Evolutionary conservation across 2,113 vertebrate genomes (phyloP), one percentile per base, ranked within the genome.

Genomic region (Cranoglanis bouderius): DNA sequence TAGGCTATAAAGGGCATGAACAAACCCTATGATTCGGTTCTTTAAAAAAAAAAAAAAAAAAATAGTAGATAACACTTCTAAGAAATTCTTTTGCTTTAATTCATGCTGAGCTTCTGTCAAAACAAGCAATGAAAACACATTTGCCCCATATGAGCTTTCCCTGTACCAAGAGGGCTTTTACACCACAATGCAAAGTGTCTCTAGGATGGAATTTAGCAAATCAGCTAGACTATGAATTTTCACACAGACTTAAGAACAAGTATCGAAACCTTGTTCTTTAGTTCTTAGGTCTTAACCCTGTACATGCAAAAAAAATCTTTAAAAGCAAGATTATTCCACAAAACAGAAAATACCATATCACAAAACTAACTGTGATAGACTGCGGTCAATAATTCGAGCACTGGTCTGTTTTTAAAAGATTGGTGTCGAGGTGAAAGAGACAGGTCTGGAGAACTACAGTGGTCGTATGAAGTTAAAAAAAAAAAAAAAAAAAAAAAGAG

Each of bases 181-280:
- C 82, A 78, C 82, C 53, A 78, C 70, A 74, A 38, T 57, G 82
- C 32, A 51, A 88, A 85, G 57, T 65, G 72, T 61, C 61, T 78
- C 43, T 51, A 24, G 9, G 46, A 67, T 65, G n/a, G 82, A 85
- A 85, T 80, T 84, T 63, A 84, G 82, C 26, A 61, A n/a, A 40
- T 59, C 26, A 84, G 10, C 55, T 84, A 24, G n/a, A 84, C n/a
- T 46, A 57, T 9, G 65, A 38, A 61, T 63, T 88, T 83, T 75
- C 81, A 75, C 65, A 49, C 80, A 59, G 65, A 21, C 38, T 26
- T 88, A 49, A 49, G 26, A 88, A 83, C 16, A 59, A 53, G 77
- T 3, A 80, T 4, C 8, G 63, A 51, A 29, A 72, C 1, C 0
- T 1, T 32, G 21, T 61, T 61, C 10, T 32, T 35, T 21, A 21